Conservation (phyloP, 2,113 vertebrate genomes). For the Chionis minor region DNA sequence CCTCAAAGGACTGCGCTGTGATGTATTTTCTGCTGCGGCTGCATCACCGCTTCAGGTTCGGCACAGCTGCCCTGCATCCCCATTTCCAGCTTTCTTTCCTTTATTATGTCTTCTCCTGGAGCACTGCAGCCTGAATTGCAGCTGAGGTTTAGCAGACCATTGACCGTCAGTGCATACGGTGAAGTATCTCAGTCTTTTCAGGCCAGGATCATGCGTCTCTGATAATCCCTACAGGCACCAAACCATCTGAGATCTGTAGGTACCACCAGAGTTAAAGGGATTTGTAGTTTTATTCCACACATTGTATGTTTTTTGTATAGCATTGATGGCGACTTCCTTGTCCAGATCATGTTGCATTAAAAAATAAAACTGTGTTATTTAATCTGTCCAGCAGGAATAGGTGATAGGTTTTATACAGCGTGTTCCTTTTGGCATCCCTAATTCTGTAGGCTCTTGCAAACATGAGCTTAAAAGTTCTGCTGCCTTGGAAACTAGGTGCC, state of each 20-base stretch:
- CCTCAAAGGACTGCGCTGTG: neutral
- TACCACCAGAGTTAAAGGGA: neutral
- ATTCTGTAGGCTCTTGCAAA: conserved; percentile 24
- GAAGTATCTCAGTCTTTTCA: neutral
- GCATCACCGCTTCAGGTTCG: rapidly evolving
- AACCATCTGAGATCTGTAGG: neutral
- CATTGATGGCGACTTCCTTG: neutral
- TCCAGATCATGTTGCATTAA: neutral
- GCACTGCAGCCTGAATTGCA: neutral
- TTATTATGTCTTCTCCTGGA: neutral
- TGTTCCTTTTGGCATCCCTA: neutral
- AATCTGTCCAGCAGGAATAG: neutral
- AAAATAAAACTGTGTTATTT: neutral
- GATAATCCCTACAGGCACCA: neutral
- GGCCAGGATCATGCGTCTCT: rapidly evolving
- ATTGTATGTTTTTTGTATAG: neutral
- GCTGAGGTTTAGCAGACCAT: neutral
- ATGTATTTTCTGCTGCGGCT: neutral
- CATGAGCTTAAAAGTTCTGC: neutral
- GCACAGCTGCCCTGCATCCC: neutral
- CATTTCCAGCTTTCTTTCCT: neutral
- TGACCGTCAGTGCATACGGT: neutral
- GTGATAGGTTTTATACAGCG: neutral
- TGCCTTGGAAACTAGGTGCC: conserved; percentile 53
- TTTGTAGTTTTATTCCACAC: neutral